Evolutionary conservation across 2,888 invertebrate genomes (phyloP), one percentile per base, ranked within the genome.

Genomic region (Nymphalis c-album): DNA sequence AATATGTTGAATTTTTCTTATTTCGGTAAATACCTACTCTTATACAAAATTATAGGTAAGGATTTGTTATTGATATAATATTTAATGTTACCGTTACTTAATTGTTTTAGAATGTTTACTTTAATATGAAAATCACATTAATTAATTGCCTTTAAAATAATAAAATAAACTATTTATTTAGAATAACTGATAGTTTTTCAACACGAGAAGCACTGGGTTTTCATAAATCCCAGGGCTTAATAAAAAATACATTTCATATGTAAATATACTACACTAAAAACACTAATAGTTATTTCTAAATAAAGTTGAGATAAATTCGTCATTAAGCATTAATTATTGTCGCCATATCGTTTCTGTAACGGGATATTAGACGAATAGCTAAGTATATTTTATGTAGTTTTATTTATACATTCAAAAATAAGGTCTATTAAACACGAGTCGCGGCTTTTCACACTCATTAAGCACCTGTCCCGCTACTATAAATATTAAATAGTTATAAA

Each of bases 401-500:
- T 13, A 51, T 51, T 51, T 51, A 22, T 51, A 20, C 22, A 26
- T 51, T 51, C 22, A 10, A 51, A 22, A 26, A 22, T 51, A 16
- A 51, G 26, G 7, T 31, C 17, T 31, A 31, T 31, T 17, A n/a
- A 31, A 55, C 26, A 55, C 51, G 22, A 51, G 31, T 55, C 31
- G n/a, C n/a, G 31, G 26, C 53, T 40, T 40, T 40, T 40, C 40
- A 31, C 17, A 7, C 26, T 55, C 53, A 26, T 55, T 55, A 31
- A 31, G 26, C 31, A 31, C 31, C 53, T 55, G 53, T 55, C 53
- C 17, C n/a, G 26, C 51, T 10, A 51, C 22, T 55, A 55, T 55
- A 31, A 55, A 55, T 31, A 31, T 55, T 55, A 55, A 31, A 53
- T 53, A 26, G 53, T n/a, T 7, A 53, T 53, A 53, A 53, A 31